These are phyloP conservation scores for Agrilus planipennis DNA, from an alignment of 1,140 invertebrate species.

Conservation along the genomic window DNA sequence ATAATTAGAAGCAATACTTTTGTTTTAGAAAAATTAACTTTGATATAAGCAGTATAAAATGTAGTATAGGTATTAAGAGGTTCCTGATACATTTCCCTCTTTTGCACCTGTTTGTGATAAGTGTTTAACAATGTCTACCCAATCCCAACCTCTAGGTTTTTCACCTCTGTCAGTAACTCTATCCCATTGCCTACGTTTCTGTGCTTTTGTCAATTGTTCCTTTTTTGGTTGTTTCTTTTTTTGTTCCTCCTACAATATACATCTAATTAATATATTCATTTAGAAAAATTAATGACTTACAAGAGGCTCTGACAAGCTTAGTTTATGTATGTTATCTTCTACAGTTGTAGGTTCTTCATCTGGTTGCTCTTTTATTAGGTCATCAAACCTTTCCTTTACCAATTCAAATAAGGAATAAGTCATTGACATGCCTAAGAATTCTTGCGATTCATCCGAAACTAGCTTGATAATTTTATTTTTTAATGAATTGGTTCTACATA, in stretches of 20 bases:
- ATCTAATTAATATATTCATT: conserved; percentile 8
- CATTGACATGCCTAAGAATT: conserved; percentile 81
- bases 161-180: conserved; percentile 70
- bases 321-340: conserved; percentile 31
- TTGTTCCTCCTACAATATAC: conserved; percentile 34
- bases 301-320: conserved; percentile 34
- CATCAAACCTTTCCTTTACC: conserved; percentile 68
- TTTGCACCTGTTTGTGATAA: conserved; percentile 71
- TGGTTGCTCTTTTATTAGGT: conserved; percentile 59
- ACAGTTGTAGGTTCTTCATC: conserved; percentile 30
- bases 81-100: too few species aligned
- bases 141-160: conserved; percentile 78
- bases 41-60: too few species aligned
- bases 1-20: too few species aligned
- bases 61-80: too few species aligned
- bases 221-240: conserved; percentile 55
- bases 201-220: conserved; percentile 80
- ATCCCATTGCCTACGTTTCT: conserved; percentile 83
- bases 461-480: conserved; percentile 58
- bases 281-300: conserved; percentile 21
- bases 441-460: conserved; percentile 59
- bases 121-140: conserved; percentile 92
- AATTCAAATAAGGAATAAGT: conserved; percentile 91
- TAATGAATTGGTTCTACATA: conserved; percentile 50
- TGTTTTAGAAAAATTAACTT: too few species aligned